A percentile compares a stretch with the other conserved stretches of the same genome.
Conservation (phyloP, 2,113 vertebrate species). For the Lasiurus borealis region DNA sequence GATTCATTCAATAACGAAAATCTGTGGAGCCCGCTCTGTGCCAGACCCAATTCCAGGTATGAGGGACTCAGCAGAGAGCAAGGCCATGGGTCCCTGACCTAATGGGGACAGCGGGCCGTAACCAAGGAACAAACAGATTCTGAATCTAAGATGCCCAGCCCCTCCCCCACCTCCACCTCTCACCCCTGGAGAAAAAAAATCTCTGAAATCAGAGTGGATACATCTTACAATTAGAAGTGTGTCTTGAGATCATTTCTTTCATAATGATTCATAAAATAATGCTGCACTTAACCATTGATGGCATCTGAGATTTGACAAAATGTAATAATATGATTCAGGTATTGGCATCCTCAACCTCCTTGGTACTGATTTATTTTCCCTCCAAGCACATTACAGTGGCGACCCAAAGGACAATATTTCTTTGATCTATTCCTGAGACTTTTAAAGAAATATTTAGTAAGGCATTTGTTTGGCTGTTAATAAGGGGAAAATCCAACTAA, state of each 20-base stretch:
- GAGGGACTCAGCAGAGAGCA: background rate
- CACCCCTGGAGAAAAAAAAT: background rate
- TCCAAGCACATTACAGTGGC: background rate
- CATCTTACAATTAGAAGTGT: background rate
- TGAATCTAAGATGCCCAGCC: background rate
- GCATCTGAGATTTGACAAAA: background rate
- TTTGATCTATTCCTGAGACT: background rate
- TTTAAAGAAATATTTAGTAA: background rate
- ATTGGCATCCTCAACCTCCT: background rate
- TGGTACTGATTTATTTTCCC: conserved; percentile 25
- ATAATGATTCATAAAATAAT: background rate
- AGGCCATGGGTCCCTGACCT: background rate
- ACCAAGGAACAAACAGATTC: background rate
- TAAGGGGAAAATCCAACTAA: background rate
- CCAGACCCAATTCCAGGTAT: background rate
- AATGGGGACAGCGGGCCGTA: background rate
- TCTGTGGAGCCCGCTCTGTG: background rate
- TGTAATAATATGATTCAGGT: background rate
- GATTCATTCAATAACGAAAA: background rate
- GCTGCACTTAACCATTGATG: background rate
- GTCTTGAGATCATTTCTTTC: background rate
- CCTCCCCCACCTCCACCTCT: no score
- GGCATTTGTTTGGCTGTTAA: background rate
- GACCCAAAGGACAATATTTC: background rate
- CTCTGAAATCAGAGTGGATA: background rate